A percentile compares a stretch with the other conserved stretches of the same genome.
phyloP scores from a whole-genome alignment of 2,888 invertebrate genomes.

The Caenorhabditis sulstoni region DNA sequence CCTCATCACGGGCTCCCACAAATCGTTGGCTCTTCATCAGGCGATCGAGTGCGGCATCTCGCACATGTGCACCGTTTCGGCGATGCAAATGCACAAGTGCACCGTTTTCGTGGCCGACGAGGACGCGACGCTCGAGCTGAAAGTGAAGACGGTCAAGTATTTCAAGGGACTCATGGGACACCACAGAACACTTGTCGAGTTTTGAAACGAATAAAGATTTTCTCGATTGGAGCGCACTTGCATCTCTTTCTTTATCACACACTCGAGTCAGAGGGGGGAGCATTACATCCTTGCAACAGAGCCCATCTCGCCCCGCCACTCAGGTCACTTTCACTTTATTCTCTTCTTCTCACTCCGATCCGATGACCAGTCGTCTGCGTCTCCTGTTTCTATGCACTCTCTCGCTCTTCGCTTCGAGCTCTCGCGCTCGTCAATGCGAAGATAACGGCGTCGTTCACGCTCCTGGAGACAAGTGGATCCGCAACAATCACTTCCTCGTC shows the following conservation, averaged over 20 bases:
- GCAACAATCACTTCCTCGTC: conserved; percentile 66
- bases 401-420: conserved; percentile 16
- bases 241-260: neutral
- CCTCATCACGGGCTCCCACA: conserved; percentile 95
- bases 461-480: conserved; percentile 65
- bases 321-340: neutral
- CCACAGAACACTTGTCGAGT: conserved; percentile 74
- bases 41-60: conserved; percentile 98
- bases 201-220: conserved; percentile 14
- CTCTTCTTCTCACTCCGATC: neutral
- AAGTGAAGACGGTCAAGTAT: conserved; percentile 94
- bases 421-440: conserved; percentile 45
- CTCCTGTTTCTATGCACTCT: conserved; percentile 33
- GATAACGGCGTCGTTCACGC: conserved; percentile 57
- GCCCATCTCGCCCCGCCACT: too few relatives aligned
- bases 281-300: too few relatives aligned
- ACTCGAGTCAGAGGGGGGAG: neutral
- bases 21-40: conserved; percentile 93
- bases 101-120: conserved; percentile 97
- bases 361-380: conserved; percentile 44
- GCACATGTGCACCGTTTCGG: conserved; percentile 99
- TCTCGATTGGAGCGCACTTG: neutral
- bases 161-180: conserved; percentile 86
- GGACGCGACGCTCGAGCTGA: conserved; percentile 95
- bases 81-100: conserved; percentile 92